Base-by-base conservation (phyloP, 2,797 vertebrate species). In the Mus minutoides region DNA sequence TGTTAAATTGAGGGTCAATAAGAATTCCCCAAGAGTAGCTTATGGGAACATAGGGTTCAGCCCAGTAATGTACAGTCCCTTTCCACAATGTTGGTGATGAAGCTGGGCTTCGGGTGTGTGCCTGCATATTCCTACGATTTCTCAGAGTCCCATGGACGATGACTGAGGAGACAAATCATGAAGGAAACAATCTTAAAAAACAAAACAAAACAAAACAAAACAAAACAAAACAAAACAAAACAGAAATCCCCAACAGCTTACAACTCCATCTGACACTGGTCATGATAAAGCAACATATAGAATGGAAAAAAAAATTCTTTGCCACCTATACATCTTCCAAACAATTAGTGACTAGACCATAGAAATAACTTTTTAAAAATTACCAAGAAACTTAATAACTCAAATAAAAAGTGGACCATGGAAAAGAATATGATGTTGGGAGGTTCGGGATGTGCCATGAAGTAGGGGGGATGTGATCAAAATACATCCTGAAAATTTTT, bases 121-220 rank as follows among this genome's bases (percentile, higher is more conserved):
- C 98, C 98, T 99, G 99, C 98, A 99, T 99, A 99, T 99, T 99
- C 98, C 98, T 99, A 99, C 95, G 97, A 93, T 98, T 99, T 99
- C 98, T 98, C 98, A 97, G 98, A 99, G 99, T 98, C 97, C 90
- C 90, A 1, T 8, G 98, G 97, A 98, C 98, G 0, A 0, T 99
- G 85, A 98, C 98, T 97, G 99, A 96, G 99, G 98, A 98, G 99
- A 98, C 87, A 99, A 99, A 99, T 98, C 54, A 60, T 82, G 79
- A n/a, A 82, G 79, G 79, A 60, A 26, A 82, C 79, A 82, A 21
- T 58, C 56, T 56, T 58, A 1, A 21, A 58, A 58, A 21, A 58
- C n/a, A n/a, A 21, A 58, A 58, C 21, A 58, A 49, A 9, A 49
- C 8, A 49, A 19, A 58, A 64, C n/a, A n/a, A n/a, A n/a, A n/a